These are phyloP conservation scores for Aurelia coerulea DNA, from an alignment of 30 jellyfish, hydroid and myxozoan species.

Conservation along the genomic window DNA sequence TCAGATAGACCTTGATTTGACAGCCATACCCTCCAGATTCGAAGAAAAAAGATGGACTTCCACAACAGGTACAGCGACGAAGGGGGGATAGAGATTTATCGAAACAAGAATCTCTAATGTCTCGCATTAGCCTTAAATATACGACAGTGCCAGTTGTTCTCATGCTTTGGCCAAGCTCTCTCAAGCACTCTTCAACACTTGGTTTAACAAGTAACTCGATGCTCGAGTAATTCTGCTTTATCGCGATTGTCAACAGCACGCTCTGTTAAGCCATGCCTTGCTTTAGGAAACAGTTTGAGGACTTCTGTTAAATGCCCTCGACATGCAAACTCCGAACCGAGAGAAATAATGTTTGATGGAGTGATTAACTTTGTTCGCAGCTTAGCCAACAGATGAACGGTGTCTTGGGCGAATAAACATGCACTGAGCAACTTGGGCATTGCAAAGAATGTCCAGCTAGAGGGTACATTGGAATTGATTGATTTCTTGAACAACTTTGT, in stretches of 20 bases:
- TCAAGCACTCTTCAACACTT: slow-evolving; percentile 16
- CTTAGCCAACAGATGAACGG: too few relatives aligned
- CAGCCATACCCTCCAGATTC: too few relatives aligned
- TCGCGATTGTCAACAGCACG: slow-evolving; percentile 5
- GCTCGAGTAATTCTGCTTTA: slow-evolving; percentile 18
- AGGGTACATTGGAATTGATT: not conserved
- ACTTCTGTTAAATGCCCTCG: too few relatives aligned
- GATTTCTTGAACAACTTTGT: not conserved
- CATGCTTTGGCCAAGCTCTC: not conserved
- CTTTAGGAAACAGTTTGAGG: too few relatives aligned
- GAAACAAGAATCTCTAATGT: not conserved
- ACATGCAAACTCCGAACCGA: too few relatives aligned
- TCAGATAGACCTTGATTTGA: too few relatives aligned
- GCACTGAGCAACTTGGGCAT: too few relatives aligned
- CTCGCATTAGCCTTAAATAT: slow-evolving; percentile 16
- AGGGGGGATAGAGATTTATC: slow-evolving; percentile 4
- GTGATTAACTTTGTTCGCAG: too few relatives aligned
- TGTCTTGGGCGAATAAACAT: too few relatives aligned
- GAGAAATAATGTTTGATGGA: too few relatives aligned
- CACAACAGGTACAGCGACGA: not conserved
- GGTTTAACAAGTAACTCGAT: not conserved
- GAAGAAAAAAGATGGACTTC: not conserved
- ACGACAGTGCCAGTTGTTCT: slow-evolving; percentile 1
- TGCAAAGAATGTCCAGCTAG: too few relatives aligned
- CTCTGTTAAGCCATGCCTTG: not conserved